phyloP scores from a whole-genome alignment of 2,888 invertebrate species.

The Tiliacea aurago region DNA sequence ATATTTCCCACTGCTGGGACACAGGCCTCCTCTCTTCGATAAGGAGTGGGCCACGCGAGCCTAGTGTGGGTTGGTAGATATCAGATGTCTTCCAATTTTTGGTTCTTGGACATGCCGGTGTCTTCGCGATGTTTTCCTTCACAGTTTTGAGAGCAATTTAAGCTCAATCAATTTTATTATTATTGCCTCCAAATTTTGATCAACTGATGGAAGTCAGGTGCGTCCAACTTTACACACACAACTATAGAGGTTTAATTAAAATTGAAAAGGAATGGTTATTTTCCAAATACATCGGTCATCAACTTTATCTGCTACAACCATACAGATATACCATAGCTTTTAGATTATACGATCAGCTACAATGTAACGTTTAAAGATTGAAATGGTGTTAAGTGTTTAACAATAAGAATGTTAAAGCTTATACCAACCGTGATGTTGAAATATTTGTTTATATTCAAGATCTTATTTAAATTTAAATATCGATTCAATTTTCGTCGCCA shows the following conservation, averaged over 20 bases:
- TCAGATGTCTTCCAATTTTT: too few species aligned
- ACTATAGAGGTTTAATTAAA: background rate
- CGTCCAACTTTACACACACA: background rate
- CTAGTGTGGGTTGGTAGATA: too few species aligned
- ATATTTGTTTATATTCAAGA: constrained; percentile 7
- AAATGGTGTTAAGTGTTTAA: constrained; percentile 59
- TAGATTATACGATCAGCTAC: constrained; percentile 41
- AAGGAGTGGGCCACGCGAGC: too few species aligned
- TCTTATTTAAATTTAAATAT: constrained; percentile 3
- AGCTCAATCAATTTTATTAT: constrained; percentile 6
- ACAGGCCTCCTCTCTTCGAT: too few species aligned
- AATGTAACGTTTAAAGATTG: constrained; percentile 58
- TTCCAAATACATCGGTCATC: background rate
- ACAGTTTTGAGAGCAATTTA: background rate
- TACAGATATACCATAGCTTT: constrained; percentile 18
- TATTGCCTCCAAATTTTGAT: background rate
- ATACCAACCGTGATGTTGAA: constrained; percentile 22
- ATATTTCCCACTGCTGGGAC: too few species aligned
- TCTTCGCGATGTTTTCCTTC: too few species aligned
- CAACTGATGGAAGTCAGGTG: background rate
- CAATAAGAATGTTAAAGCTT: constrained; percentile 47
- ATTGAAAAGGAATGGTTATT: background rate
- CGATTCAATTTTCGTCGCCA: background rate
- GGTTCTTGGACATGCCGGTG: too few species aligned
- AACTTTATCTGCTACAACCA: constrained; percentile 39